Percentiles rank a stretch among this genome's conserved stretches.
Evolutionary conservation across 2,113 vertebrate genomes (phyloP).

Genomic region (Otis tarda): DNA sequence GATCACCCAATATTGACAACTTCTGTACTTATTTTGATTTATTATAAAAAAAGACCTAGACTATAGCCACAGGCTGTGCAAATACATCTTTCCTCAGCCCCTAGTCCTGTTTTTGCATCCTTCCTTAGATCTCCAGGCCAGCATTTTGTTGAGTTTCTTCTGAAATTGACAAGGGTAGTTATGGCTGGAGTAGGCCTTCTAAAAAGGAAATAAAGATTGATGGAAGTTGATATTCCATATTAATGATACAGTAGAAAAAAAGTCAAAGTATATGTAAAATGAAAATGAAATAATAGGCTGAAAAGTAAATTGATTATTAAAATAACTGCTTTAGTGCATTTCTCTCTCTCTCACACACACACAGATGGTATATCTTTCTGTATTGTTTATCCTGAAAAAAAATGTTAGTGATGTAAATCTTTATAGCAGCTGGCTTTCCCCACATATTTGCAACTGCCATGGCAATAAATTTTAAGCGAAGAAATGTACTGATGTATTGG

Average conservation of each 20-base stretch:
- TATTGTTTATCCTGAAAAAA: neutral
- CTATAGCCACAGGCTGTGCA: neutral
- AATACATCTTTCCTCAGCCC: neutral
- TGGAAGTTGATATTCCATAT: neutral
- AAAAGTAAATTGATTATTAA: neutral
- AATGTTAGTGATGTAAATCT: slow-evolving; percentile 48
- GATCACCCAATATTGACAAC: neutral
- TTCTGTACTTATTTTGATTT: neutral
- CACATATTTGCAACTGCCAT: slow-evolving; percentile 2
- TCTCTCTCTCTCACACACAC: neutral
- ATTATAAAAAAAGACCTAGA: neutral
- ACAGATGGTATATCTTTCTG: neutral
- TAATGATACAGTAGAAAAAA: neutral
- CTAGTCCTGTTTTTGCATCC: neutral
- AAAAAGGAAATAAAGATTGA: neutral
- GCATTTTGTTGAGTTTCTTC: neutral
- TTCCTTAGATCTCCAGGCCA: neutral
- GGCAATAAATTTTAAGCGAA: slow-evolving; percentile 54
- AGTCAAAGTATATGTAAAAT: neutral
- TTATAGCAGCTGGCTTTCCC: slow-evolving; percentile 3
- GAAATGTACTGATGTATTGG: slow-evolving; percentile 44
- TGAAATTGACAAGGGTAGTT: neutral
- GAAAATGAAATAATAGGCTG: neutral
- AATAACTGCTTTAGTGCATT: neutral
- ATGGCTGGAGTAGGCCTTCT: neutral